A percentile compares a stretch with the other conserved stretches of the same genome.
Evolutionary conservation across 2,113 vertebrate species (phyloP).

Genomic region (Cephalopholis sonnerati): DNA sequence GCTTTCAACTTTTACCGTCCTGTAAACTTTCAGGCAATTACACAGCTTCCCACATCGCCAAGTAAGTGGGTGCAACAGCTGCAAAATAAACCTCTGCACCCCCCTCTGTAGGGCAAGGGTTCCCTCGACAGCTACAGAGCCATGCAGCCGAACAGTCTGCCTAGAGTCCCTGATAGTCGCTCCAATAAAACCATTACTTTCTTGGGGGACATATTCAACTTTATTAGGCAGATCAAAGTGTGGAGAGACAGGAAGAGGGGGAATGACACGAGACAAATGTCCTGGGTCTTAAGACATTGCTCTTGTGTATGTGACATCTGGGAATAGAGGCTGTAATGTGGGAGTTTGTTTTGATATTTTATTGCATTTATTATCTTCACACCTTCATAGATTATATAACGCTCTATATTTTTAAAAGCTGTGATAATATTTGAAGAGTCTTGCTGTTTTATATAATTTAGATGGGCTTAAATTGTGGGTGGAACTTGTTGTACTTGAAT

Average conservation of each 20-base stretch:
- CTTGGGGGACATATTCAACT: constrained; percentile 11
- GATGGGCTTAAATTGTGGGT: not conserved
- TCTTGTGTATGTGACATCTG: not conserved
- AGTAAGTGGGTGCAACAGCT: constrained; percentile 43
- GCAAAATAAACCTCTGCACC: constrained; percentile 26
- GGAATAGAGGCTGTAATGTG: not conserved
- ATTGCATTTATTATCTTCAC: not conserved
- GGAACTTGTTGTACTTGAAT: not conserved
- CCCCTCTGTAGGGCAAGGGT: not conserved
- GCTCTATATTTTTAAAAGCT: not conserved
- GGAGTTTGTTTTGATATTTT: not conserved
- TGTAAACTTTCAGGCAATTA: constrained; percentile 52
- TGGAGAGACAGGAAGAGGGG: not conserved
- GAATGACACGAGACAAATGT: constrained; percentile 11
- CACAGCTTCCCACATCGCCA: constrained; percentile 6
- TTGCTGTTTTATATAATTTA: not conserved
- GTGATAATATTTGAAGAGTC: not conserved
- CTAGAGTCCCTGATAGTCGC: not conserved
- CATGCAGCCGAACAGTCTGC: not conserved
- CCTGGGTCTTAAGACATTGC: not conserved
- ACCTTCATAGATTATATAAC: not conserved
- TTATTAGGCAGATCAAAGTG: constrained; percentile 26
- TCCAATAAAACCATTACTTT: not conserved
- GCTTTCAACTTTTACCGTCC: constrained; percentile 38
- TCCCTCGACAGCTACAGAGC: constrained; percentile 28